Conservation (phyloP, 2,888 invertebrate genomes). For the Heliconius sara region DNA sequence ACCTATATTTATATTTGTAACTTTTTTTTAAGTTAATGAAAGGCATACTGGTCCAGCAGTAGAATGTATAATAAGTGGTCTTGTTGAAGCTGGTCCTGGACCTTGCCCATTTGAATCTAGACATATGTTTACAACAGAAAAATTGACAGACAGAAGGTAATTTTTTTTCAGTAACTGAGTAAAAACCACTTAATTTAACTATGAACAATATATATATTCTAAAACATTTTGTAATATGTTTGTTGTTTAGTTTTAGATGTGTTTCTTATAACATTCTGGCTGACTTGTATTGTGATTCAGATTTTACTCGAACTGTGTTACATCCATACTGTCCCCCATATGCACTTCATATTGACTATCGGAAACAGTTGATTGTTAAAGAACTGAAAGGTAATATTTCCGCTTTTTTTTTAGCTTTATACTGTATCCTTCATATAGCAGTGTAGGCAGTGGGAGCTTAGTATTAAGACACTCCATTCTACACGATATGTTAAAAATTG, state of each 20-base stretch:
- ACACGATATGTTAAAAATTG: not conserved
- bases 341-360: conserved; percentile 92
- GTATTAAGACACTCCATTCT: not conserved
- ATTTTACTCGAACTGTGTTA: conserved; percentile 87
- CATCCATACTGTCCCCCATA: conserved; percentile 94
- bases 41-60: conserved; percentile 83
- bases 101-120: conserved; percentile 92
- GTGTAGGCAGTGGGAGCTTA: not conserved
- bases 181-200: not conserved
- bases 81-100: conserved; percentile 90
- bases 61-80: conserved; percentile 84
- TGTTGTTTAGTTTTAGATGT: conserved; percentile 87
- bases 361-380: conserved; percentile 92
- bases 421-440: not conserved
- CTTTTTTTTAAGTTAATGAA: conserved; percentile 44
- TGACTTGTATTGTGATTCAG: conserved; percentile 94
- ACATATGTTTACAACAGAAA: conserved; percentile 87
- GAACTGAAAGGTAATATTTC: conserved; percentile 88
- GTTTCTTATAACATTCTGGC: conserved; percentile 96
- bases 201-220: not conserved
- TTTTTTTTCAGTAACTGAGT: not conserved
- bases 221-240: not conserved
- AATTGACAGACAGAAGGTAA: conserved; percentile 84
- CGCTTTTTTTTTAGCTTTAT: not conserved
- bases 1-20: conserved; percentile 27